These are phyloP conservation scores for Cynocephalus volans DNA, from an alignment of 2,113 vertebrate genomes.

Conservation along the genomic window DNA sequence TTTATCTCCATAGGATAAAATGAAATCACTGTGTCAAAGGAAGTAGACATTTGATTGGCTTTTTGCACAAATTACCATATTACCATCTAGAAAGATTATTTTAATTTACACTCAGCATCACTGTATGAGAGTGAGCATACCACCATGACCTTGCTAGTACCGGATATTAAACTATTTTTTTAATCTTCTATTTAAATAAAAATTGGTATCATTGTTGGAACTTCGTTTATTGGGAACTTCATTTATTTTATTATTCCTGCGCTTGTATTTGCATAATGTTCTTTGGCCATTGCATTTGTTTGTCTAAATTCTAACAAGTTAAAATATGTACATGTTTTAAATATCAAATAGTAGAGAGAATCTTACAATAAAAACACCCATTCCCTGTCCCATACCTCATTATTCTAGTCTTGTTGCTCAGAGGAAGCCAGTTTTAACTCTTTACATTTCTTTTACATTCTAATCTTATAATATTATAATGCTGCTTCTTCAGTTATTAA, in stretches of 20 bases:
- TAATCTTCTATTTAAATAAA: constrained; percentile 38
- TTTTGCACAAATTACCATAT: neutral
- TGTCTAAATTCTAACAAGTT: constrained; percentile 40
- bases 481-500: neutral
- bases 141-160: neutral
- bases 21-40: constrained; percentile 22
- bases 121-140: neutral
- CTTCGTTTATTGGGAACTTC: neutral
- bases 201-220: neutral
- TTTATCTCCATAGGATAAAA: neutral
- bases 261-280: neutral
- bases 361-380: neutral
- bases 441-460: neutral
- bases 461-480: neutral
- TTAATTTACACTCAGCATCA: neutral
- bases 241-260: constrained; percentile 23
- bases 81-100: neutral
- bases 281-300: neutral
- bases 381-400: neutral
- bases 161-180: constrained; percentile 27
- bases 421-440: neutral
- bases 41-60: neutral
- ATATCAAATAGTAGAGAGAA: neutral
- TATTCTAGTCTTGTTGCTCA: neutral
- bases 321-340: constrained; percentile 17